These are phyloP conservation scores for Laterallus jamaicensis DNA, from an alignment of 2,113 vertebrate species.

Conservation along the genomic window DNA sequence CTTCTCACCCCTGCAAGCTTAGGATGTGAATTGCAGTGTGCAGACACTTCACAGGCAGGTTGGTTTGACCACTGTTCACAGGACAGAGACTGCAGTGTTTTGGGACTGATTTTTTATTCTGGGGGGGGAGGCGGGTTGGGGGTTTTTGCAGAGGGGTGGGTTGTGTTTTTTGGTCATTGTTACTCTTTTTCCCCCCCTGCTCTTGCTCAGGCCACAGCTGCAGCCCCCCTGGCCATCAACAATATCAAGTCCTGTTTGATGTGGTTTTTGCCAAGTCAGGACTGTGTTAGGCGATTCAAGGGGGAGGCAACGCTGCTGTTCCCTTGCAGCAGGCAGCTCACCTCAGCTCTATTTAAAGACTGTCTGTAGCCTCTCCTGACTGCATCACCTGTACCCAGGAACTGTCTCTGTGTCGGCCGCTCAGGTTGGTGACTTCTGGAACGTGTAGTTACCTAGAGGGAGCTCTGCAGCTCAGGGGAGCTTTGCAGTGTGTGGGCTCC, in stretches of 20 bases:
- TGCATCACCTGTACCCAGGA: background rate
- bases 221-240: background rate
- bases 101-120: accelerated
- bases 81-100: background rate
- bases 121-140: too few relatives aligned
- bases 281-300: background rate
- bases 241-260: background rate
- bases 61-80: background rate
- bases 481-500: background rate
- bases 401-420: background rate
- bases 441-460: background rate
- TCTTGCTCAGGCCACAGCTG: background rate
- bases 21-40: background rate
- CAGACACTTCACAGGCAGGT: background rate
- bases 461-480: background rate
- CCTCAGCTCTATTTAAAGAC: background rate
- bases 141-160: too few relatives aligned
- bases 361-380: background rate
- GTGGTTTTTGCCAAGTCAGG: background rate
- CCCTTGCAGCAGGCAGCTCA: background rate
- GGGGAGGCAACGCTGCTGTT: background rate
- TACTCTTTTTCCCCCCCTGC: background rate
- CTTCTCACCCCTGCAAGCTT: too few relatives aligned
- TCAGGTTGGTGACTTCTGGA: background rate
- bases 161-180: too few relatives aligned